phyloP scores from a whole-genome alignment of 2,113 vertebrate genomes.

The Phaethon lepturus region DNA sequence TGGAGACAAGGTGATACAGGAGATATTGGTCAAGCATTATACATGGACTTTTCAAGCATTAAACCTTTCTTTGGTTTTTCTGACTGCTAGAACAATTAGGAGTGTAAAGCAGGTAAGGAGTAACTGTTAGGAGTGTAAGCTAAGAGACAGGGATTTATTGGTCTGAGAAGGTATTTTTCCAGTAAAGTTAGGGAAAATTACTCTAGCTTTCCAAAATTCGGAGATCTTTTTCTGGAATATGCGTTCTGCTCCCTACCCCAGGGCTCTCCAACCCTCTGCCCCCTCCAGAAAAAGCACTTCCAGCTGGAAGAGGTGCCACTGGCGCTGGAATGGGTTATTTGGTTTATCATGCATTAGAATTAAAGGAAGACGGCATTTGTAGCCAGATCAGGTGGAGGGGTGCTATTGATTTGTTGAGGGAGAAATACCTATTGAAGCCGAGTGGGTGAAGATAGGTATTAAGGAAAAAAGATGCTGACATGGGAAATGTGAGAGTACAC shows the following conservation, averaged over 20 bases:
- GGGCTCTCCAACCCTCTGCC: neutral
- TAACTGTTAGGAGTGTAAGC: neutral
- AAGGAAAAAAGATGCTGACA: neutral
- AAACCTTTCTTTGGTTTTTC: neutral
- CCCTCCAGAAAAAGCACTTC: neutral
- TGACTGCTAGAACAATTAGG: neutral
- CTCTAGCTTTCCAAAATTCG: neutral
- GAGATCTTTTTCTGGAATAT: neutral
- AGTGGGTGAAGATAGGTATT: neutral
- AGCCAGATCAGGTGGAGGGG: neutral
- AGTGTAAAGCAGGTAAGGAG: neutral
- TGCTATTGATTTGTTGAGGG: neutral
- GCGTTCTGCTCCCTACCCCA: accelerated
- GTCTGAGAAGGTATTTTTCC: neutral
- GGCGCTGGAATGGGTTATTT: neutral
- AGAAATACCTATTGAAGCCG: neutral
- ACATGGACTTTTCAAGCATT: neutral
- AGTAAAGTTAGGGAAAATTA: neutral
- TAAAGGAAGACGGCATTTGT: neutral
- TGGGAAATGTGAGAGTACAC: neutral
- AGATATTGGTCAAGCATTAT: neutral
- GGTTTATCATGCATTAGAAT: neutral
- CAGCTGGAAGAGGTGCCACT: neutral
- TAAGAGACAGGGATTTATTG: neutral
- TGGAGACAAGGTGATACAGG: neutral